Conservation (phyloP, 2,888 invertebrate species). For the Charanyca ferruginea region DNA sequence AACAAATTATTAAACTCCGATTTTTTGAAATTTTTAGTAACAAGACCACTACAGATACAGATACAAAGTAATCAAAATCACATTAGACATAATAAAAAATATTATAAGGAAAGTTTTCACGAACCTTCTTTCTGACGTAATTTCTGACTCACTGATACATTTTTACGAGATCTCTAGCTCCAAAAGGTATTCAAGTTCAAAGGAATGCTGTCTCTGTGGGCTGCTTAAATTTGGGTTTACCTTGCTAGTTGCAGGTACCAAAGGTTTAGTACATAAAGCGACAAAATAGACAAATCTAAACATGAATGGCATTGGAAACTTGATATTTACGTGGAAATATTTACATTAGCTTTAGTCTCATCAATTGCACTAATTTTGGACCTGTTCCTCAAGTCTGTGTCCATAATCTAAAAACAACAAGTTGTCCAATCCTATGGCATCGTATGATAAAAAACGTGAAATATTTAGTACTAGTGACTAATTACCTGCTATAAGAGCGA, state of each 20-base stretch:
- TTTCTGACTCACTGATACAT: conserved; percentile 38
- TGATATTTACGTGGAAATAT: conserved; percentile 5
- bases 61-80: conserved; percentile 43
- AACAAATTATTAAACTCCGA: background rate
- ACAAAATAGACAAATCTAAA: conserved; percentile 1
- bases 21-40: conserved; percentile 11
- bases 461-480: conserved; percentile 32
- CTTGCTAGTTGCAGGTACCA: conserved; percentile 11
- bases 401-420: conserved; percentile 25
- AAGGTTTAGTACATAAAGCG: background rate
- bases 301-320: conserved; percentile 14
- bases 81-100: conserved; percentile 40
- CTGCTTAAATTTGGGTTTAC: conserved; percentile 12
- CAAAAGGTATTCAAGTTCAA: conserved; percentile 24
- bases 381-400: conserved; percentile 44
- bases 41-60: conserved; percentile 10
- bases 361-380: conserved; percentile 33
- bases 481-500: conserved; percentile 26
- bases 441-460: conserved; percentile 2
- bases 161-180: conserved; percentile 30
- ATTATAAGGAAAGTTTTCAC: conserved; percentile 25
- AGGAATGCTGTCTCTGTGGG: conserved; percentile 49
- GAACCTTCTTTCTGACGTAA: conserved; percentile 31
- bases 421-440: conserved; percentile 6
- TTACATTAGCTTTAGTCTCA: conserved; percentile 23